Conservation (phyloP, 2,888 invertebrate genomes). For the Pocota personata region DNA sequence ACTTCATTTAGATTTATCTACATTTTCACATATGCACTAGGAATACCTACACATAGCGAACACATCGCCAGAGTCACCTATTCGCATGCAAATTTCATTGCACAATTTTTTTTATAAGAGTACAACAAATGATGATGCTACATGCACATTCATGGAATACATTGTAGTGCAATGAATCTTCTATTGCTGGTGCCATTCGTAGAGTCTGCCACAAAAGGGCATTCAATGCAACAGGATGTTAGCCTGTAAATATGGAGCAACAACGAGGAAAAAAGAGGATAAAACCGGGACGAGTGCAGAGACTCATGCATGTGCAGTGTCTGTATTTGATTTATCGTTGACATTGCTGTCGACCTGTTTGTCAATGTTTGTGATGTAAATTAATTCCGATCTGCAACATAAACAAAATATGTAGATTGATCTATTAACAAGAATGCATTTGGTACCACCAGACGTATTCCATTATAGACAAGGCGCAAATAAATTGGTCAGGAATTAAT, state of each 20-base stretch:
- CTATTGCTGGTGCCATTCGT: neutral
- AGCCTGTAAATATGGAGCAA: constrained; percentile 3
- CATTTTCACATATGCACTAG: constrained; percentile 23
- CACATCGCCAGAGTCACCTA: constrained; percentile 1
- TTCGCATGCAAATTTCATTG: constrained; percentile 38
- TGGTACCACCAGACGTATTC: neutral
- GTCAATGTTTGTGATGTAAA: neutral
- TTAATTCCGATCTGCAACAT: neutral
- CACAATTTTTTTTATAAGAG: constrained; percentile 34
- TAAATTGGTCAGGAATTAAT: neutral
- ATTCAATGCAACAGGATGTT: constrained; percentile 35
- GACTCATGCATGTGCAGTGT: neutral
- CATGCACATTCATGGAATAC: neutral
- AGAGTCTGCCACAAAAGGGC: constrained; percentile 15
- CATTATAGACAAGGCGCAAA: too few species aligned
- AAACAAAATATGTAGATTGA: neutral
- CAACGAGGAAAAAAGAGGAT: neutral
- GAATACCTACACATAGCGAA: neutral
- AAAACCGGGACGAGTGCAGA: neutral
- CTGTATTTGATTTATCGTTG: constrained; percentile 26
- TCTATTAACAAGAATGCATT: neutral
- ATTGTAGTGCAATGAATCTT: neutral
- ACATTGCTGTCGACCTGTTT: neutral
- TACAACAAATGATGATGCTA: constrained; percentile 22
- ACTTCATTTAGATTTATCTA: constrained; percentile 26